These are phyloP conservation scores for Actenoides hombroni DNA, from an alignment of 2,113 vertebrate genomes.

Conservation along the genomic window DNA sequence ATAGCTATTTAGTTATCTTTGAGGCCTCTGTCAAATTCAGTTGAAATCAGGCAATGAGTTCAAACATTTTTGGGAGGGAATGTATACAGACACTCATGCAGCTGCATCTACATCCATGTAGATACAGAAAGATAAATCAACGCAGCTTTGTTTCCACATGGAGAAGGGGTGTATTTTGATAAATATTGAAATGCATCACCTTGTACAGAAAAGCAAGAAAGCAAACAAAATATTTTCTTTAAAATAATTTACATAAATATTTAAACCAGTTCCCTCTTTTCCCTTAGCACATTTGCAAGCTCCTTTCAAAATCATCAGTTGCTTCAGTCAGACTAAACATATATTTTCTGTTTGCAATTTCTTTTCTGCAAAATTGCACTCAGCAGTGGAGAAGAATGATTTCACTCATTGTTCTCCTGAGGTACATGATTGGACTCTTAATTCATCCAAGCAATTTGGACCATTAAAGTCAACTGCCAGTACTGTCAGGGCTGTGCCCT, in stretches of 20 bases:
- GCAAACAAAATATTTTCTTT: slow-evolving; percentile 3
- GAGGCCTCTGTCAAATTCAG: slow-evolving; percentile 47
- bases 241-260: neutral
- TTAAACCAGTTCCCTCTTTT: neutral
- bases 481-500: neutral
- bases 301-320: neutral
- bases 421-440: neutral
- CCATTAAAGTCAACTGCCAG: neutral
- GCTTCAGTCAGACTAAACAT: slow-evolving; percentile 9
- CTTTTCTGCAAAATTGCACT: neutral
- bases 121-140: slow-evolving; percentile 39
- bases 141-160: neutral
- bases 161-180: neutral
- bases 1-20: slow-evolving; percentile 6
- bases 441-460: neutral
- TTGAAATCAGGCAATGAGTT: slow-evolving; percentile 52
- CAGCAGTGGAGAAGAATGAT: neutral
- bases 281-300: neutral
- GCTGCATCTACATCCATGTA: slow-evolving; percentile 24
- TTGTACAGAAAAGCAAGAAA: slow-evolving; percentile 7
- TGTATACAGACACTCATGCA: slow-evolving; percentile 54
- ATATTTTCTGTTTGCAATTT: slow-evolving; percentile 33
- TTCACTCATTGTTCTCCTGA: slow-evolving; percentile 2
- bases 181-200: neutral
- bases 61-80: slow-evolving; percentile 24